A percentile compares a stretch with the other conserved stretches of the same genome.
phyloP scores from a whole-genome alignment of 2,888 invertebrate species.

The Drosophila pseudotalamancana region DNA sequence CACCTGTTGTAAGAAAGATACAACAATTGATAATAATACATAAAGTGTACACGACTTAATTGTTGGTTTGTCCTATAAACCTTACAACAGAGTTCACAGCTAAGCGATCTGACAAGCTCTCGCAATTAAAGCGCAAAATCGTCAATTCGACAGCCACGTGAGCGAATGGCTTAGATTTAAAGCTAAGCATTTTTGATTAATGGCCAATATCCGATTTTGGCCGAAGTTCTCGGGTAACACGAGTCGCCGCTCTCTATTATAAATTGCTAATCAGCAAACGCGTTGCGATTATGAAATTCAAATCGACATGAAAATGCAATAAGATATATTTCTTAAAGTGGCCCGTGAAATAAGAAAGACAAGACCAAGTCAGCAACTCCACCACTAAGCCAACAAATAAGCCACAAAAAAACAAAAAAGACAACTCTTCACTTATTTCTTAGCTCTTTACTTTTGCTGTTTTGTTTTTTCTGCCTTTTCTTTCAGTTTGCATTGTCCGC shows the following conservation, averaged over 20 bases:
- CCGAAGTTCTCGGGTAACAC: constrained; percentile 3
- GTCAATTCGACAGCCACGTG: constrained; percentile 55
- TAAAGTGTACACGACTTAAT: too few species aligned
- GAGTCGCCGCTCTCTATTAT: constrained; percentile 12
- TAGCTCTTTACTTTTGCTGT: constrained; percentile 15
- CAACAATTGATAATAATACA: too few species aligned
- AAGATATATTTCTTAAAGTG: constrained; percentile 29
- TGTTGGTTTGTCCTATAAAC: background rate
- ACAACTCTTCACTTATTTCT: constrained; percentile 49
- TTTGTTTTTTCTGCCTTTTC: constrained; percentile 12
- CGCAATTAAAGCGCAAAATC: constrained; percentile 60
- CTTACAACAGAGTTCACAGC: background rate
- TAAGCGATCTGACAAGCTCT: constrained; percentile 37
- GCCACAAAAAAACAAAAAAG: constrained; percentile 29
- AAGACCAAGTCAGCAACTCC: constrained; percentile 16
- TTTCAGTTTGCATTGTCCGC: constrained; percentile 35
- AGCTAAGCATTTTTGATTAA: constrained; percentile 8
- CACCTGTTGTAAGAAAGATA: too few species aligned
- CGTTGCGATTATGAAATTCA: constrained; percentile 45
- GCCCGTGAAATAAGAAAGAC: constrained; percentile 43
- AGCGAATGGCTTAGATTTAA: constrained; percentile 32
- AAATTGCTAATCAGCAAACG: constrained; percentile 40
- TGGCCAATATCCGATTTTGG: background rate
- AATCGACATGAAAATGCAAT: constrained; percentile 32
- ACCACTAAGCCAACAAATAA: constrained; percentile 22